phyloP scores from a whole-genome alignment of 2,797 vertebrate genomes.

The Chaunax sp. region DNA sequence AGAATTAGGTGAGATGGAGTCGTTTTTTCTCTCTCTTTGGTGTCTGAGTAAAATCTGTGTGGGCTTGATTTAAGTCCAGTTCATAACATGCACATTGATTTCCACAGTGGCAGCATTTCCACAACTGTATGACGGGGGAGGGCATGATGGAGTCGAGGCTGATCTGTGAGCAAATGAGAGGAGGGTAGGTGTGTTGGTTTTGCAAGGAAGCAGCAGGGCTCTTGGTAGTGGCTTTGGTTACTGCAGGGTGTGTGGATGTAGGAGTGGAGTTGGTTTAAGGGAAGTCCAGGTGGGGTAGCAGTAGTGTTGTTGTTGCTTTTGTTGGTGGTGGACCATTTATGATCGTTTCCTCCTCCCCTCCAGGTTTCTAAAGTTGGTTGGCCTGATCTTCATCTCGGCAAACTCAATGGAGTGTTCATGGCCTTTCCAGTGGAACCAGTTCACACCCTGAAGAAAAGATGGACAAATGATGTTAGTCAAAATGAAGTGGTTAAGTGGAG shows the following conservation, averaged over 20 bases:
- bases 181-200: slow-evolving; percentile 37
- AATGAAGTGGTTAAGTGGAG: not conserved
- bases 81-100: slow-evolving; percentile 61
- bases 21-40: slow-evolving; percentile 76
- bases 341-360: slow-evolving; percentile 95
- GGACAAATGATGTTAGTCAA: not conserved
- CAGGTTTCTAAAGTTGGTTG: slow-evolving; percentile 93
- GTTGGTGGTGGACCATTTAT: slow-evolving; percentile 66
- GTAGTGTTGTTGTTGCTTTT: slow-evolving; percentile 40
- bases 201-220: slow-evolving; percentile 58
- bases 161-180: slow-evolving; percentile 31
- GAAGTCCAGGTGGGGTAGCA: slow-evolving; percentile 55
- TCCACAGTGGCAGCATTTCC: slow-evolving; percentile 56
- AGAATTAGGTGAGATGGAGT: slow-evolving; percentile 38
- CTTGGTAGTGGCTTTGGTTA: slow-evolving; percentile 84
- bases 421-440: slow-evolving; percentile 99
- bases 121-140: slow-evolving; percentile 17
- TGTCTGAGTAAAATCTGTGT: slow-evolving; percentile 63
- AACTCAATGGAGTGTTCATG: slow-evolving; percentile 95
- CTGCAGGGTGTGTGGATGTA: slow-evolving; percentile 65
- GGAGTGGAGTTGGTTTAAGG: slow-evolving; percentile 49
- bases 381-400: slow-evolving; percentile 97
- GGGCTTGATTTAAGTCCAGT: slow-evolving; percentile 63
- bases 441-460: slow-evolving; percentile 86
- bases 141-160: slow-evolving; percentile 26